Conservation (phyloP, 2,888 invertebrate genomes). For the Leptopilina myrica region DNA sequence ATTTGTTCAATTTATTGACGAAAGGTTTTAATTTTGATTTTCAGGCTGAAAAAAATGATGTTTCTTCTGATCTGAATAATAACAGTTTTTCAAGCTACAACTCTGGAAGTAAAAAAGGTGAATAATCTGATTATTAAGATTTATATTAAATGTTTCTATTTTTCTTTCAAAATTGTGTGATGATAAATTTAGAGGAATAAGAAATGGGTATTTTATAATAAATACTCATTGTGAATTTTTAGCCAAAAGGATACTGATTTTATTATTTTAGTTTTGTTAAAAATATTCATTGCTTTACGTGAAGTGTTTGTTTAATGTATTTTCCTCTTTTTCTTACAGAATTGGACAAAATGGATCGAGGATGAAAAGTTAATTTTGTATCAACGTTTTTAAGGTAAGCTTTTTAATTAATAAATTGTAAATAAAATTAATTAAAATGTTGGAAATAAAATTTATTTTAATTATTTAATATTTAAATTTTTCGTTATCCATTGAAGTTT, state of each 20-base stretch:
- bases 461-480: no score
- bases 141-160: no score
- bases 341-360: slow-evolving; percentile 82
- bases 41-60: no score
- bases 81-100: no score
- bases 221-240: slow-evolving; percentile 56
- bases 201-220: slow-evolving; percentile 52
- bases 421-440: no score
- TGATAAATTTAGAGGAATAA: slow-evolving; percentile 55
- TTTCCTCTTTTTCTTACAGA: slow-evolving; percentile 71
- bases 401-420: not conserved
- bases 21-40: no score
- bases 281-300: no score
- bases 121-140: no score
- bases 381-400: slow-evolving; percentile 83
- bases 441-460: no score
- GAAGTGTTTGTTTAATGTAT: no score
- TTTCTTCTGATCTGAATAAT: no score
- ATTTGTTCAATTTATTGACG: not conserved
- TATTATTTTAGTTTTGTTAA: not conserved
- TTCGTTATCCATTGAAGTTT: slow-evolving; percentile 35
- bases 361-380: slow-evolving; percentile 90
- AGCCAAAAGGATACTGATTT: slow-evolving; percentile 65
- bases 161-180: slow-evolving; percentile 47
- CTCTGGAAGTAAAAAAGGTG: not conserved